Evolutionary conservation across 2,888 invertebrate genomes (phyloP), one percentile per base, ranked within the genome.

Genomic region (Leptinotarsa haldemani): DNA sequence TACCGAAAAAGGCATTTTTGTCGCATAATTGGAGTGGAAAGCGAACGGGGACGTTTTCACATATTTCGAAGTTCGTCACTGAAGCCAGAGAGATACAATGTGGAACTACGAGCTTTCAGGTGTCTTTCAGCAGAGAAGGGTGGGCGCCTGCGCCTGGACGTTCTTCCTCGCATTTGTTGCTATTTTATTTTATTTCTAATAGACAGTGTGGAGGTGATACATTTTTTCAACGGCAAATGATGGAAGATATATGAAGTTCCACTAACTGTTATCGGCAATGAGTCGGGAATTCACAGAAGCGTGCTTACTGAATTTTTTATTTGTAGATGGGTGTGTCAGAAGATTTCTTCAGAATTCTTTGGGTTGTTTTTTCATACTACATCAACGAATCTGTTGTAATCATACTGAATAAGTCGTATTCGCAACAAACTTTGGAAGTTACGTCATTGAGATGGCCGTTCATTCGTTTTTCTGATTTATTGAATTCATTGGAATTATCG

Each of bases 91-190:
- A 50, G 56, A 58, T 63, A 69, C 69, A 74, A 74, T 74, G 74
- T 74, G 74, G 65, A 71, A 70, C 71, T 67, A 66, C 68, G 48
- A 69, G 69, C 65, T 74, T 69, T 74, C 74, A 69, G 74, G 69
- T 74, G 67, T 63, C 70, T 65, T 65, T 74, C 65, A 61, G 50
- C 74, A 74, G 50, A 52, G 58, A 61, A 40, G 68, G 66, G 58
- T 66, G 16, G 40, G 58, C 65, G 69, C 74, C 63, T 64, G 74
- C 74, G 74, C 68, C 47, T n/a, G 46, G 13, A 67, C 52, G 9
- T 15, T 56, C 61, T 63, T 65, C 13, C 20, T 47, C 53, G 61
- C 71, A 70, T 70, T 74, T 74, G 74, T 74, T 71, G 74, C 48
- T 74, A 68, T 74, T 70, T 66, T 66, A 74, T 68, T 65, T 66